Conservation (phyloP, 2,888 invertebrate species). For the Geotrupes spiniger region DNA sequence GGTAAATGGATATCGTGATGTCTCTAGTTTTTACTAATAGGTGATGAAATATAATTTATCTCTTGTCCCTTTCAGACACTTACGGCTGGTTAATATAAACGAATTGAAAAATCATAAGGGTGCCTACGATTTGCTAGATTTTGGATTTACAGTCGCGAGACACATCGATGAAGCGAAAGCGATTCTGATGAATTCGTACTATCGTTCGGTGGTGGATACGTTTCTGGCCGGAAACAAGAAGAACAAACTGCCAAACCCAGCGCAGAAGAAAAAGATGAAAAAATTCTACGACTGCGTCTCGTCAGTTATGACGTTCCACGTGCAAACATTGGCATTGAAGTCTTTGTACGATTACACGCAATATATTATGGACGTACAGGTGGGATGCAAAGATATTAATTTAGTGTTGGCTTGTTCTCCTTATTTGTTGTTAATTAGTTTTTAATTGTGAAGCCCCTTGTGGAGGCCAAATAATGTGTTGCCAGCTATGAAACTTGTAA, state of each 20-base stretch:
- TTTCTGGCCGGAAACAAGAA: constrained; percentile 67
- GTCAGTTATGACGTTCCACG: constrained; percentile 82
- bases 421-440: too few relatives aligned
- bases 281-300: constrained; percentile 84
- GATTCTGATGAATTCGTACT: constrained; percentile 64
- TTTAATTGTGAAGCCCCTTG: too few relatives aligned
- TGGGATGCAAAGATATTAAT: constrained; percentile 49
- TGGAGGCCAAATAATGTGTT: too few relatives aligned
- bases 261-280: constrained; percentile 63
- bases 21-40: too few relatives aligned
- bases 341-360: constrained; percentile 76
- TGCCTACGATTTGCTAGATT: constrained; percentile 67
- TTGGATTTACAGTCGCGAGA: constrained; percentile 55
- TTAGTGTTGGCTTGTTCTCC: too few relatives aligned
- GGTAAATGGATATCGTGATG: too few relatives aligned
- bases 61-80: constrained; percentile 52
- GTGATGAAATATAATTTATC: too few relatives aligned
- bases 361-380: constrained; percentile 74
- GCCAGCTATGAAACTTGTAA: too few relatives aligned
- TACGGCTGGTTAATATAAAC: constrained; percentile 60
- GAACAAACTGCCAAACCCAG: constrained; percentile 65
- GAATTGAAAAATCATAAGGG: constrained; percentile 58
- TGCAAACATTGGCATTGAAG: constrained; percentile 76
- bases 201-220: constrained; percentile 61
- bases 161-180: constrained; percentile 68